phyloP scores from a whole-genome alignment of 2,888 invertebrate species.

The Ennomos quercinarius region DNA sequence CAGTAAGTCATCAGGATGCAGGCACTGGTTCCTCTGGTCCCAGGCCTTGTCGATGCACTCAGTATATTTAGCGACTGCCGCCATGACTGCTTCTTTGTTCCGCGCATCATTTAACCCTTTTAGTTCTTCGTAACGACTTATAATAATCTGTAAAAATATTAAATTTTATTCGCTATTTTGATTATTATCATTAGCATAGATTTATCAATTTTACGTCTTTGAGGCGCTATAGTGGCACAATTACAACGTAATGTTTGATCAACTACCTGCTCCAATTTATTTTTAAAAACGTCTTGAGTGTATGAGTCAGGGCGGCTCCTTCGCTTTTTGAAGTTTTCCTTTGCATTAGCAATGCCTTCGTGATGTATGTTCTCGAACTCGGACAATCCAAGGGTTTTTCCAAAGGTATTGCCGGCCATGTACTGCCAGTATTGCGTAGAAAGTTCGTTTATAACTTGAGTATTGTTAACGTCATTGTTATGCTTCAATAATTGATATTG shows the following conservation, averaged over 20 bases:
- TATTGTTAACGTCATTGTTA: background rate
- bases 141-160: background rate
- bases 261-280: constrained; percentile 2
- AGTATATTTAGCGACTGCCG: background rate
- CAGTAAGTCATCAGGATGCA: constrained; percentile 1
- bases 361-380: too few relatives aligned
- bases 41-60: background rate
- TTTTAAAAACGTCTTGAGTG: constrained; percentile 6
- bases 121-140: background rate
- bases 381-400: too few relatives aligned
- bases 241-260: too few relatives aligned
- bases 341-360: background rate
- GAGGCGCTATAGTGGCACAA: too few relatives aligned
- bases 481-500: background rate
- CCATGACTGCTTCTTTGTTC: constrained; percentile 3
- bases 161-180: too few relatives aligned
- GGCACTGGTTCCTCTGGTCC: background rate
- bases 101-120: background rate
- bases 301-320: background rate
- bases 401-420: too few relatives aligned
- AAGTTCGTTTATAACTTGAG: too few relatives aligned
- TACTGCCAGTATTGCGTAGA: too few relatives aligned
- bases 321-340: constrained; percentile 4
- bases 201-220: too few relatives aligned
- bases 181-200: too few relatives aligned